These are phyloP conservation scores for Diploptera punctata DNA, from an alignment of 2,888 invertebrate species.

Conservation along the genomic window DNA sequence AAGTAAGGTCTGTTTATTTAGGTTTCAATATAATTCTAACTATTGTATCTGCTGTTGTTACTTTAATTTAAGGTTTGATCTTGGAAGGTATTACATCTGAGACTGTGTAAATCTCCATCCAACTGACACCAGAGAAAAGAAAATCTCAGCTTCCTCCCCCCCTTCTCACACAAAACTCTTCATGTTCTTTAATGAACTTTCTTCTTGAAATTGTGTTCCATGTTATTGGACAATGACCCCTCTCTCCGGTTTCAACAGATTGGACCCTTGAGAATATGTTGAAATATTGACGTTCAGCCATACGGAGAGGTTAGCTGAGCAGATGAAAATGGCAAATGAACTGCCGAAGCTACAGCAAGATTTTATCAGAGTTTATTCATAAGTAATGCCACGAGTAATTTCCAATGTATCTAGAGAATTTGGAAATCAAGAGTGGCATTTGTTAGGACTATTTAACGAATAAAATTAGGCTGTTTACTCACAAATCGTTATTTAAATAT, in stretches of 20 bases:
- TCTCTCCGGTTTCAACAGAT: conserved; percentile 15
- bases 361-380: neutral
- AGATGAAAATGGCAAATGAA: neutral
- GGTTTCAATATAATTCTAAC: too few relatives aligned
- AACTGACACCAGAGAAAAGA: neutral
- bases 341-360: neutral
- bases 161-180: conserved; percentile 18
- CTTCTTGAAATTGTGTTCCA: conserved; percentile 26
- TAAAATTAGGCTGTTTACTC: too few relatives aligned
- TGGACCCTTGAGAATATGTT: neutral
- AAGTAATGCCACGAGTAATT: too few relatives aligned
- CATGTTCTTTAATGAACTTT: conserved; percentile 32
- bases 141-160: neutral
- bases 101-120: neutral
- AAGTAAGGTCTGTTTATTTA: too few relatives aligned
- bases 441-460: too few relatives aligned
- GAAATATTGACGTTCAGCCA: conserved; percentile 17
- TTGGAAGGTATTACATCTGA: too few relatives aligned
- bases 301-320: neutral
- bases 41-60: too few relatives aligned
- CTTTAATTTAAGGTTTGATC: too few relatives aligned
- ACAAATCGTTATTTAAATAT: too few relatives aligned
- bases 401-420: too few relatives aligned
- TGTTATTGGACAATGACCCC: conserved; percentile 9
- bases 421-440: too few relatives aligned